These are phyloP conservation scores for Neodiprion virginianus DNA, from an alignment of 1,140 invertebrate genomes.

Conservation along the genomic window DNA sequence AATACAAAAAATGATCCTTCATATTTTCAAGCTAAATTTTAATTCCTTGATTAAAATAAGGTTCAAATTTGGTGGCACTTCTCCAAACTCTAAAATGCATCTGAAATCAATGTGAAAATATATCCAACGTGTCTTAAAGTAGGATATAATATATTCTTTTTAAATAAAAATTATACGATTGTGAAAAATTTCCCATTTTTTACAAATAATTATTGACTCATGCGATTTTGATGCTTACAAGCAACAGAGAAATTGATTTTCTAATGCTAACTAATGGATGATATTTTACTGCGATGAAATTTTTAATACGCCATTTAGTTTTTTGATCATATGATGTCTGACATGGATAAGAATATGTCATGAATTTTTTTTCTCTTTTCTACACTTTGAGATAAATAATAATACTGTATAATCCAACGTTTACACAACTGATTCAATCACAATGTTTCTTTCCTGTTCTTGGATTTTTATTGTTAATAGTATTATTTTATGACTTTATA, in stretches of 20 bases:
- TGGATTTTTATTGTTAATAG: not conserved
- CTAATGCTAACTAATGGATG: conserved; percentile 30
- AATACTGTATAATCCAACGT: not conserved
- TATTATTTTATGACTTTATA: not conserved
- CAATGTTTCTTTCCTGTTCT: not conserved
- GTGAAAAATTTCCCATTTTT: conserved; percentile 23
- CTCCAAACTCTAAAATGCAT: too few relatives aligned
- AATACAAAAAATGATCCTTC: too few relatives aligned
- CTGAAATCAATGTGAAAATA: too few relatives aligned
- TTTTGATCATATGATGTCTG: too few relatives aligned
- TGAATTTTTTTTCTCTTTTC: not conserved
- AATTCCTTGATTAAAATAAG: too few relatives aligned
- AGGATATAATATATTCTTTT: not conserved
- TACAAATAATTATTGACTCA: conserved; percentile 32
- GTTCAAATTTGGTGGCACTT: too few relatives aligned
- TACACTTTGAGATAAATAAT: not conserved
- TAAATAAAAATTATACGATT: conserved; percentile 12
- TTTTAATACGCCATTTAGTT: too few relatives aligned
- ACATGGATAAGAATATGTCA: not conserved
- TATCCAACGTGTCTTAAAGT: too few relatives aligned
- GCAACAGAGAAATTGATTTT: conserved; percentile 28
- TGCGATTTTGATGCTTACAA: conserved; percentile 25
- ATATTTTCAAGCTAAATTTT: too few relatives aligned
- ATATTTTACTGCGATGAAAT: too few relatives aligned
- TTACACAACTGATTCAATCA: not conserved